phyloP scores from a whole-genome alignment of 2,797 vertebrate genomes.

The Heterohyrax brucei region DNA sequence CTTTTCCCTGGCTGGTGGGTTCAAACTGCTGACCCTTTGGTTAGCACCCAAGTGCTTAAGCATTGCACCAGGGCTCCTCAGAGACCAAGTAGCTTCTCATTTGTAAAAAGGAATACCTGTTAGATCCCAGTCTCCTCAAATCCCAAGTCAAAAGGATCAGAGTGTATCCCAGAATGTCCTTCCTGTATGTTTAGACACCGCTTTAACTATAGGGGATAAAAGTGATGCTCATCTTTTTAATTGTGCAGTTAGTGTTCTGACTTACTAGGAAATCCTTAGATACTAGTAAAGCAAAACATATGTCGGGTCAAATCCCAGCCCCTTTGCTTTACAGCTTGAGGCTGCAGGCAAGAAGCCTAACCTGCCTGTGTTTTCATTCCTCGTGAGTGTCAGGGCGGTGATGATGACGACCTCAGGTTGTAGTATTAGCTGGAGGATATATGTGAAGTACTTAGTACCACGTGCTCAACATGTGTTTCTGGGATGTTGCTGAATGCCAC shows the following conservation, averaged over 20 bases:
- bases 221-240: not conserved
- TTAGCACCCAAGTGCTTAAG: not conserved
- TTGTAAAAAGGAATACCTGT: not conserved
- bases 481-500: too few species aligned
- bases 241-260: not conserved
- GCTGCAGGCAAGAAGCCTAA: not conserved
- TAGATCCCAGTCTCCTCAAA: not conserved
- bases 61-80: not conserved
- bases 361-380: not conserved
- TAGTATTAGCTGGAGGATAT: not conserved
- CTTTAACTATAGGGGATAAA: not conserved
- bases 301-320: not conserved
- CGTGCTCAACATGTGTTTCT: not conserved
- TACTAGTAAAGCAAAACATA: not conserved
- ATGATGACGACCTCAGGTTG: too few species aligned
- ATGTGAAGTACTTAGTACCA: not conserved
- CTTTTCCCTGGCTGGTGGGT: not conserved
- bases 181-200: not conserved
- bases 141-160: not conserved
- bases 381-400: not conserved
- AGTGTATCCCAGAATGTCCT: not conserved
- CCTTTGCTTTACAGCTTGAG: not conserved
- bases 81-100: not conserved
- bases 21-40: not conserved
- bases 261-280: not conserved